These are phyloP conservation scores for Quadroppia sp. DNA, from an alignment of 2,888 invertebrate genomes.

Conservation along the genomic window DNA sequence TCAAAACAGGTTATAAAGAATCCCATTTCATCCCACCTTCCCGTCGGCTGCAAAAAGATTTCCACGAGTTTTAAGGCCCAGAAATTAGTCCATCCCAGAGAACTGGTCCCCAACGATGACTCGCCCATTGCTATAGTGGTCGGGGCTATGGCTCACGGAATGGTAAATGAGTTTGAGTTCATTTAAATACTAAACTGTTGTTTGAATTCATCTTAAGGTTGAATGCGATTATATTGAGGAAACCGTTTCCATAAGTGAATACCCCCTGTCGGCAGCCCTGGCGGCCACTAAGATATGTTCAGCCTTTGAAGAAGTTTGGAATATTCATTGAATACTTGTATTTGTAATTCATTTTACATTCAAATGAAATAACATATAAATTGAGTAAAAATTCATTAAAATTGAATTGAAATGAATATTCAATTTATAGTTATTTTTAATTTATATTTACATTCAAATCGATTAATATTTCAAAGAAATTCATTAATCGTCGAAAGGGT, in stretches of 20 bases:
- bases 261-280: slow-evolving; percentile 92
- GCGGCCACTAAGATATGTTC: slow-evolving; percentile 91
- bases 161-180: slow-evolving; percentile 60
- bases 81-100: slow-evolving; percentile 64
- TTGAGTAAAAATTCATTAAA: background rate
- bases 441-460: no score
- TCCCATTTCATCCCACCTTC: slow-evolving; percentile 87
- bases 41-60: slow-evolving; percentile 84
- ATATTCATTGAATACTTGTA: slow-evolving; percentile 58
- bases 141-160: slow-evolving; percentile 97
- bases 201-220: slow-evolving; percentile 55
- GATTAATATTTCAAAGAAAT: no score
- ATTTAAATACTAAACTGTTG: slow-evolving; percentile 34
- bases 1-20: slow-evolving; percentile 70
- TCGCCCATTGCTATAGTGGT: slow-evolving; percentile 82
- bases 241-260: slow-evolving; percentile 85
- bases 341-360: background rate
- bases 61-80: slow-evolving; percentile 84
- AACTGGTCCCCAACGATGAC: slow-evolving; percentile 72
- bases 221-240: slow-evolving; percentile 81
- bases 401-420: background rate
- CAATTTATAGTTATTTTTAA: no score
- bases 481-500: no score
- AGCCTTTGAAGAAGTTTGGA: slow-evolving; percentile 93
- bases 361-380: background rate